Evolutionary conservation across 2,797 vertebrate genomes (phyloP).

Genomic region (Sparus aurata): DNA sequence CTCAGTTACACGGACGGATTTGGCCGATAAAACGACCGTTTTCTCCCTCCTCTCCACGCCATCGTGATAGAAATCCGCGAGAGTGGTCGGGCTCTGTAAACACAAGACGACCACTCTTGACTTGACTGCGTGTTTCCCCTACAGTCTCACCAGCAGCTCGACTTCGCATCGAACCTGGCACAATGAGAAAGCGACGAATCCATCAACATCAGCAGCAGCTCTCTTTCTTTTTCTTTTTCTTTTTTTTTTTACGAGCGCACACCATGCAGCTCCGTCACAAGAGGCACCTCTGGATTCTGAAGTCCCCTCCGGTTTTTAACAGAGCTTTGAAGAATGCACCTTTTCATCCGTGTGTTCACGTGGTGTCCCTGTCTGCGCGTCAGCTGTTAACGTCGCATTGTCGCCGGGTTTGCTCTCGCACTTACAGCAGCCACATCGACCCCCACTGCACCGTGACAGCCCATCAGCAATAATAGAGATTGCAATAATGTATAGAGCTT

Average conservation of each 20-base stretch:
- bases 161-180: constrained; percentile 15
- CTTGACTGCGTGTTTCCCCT: constrained; percentile 37
- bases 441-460: not conserved
- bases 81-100: constrained; percentile 34
- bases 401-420: constrained; percentile 8
- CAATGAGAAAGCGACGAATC: not conserved
- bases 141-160: constrained; percentile 18
- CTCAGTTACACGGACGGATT: constrained; percentile 44
- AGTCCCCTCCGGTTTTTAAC: constrained; percentile 15
- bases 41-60: constrained; percentile 65
- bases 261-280: constrained; percentile 61
- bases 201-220: constrained; percentile 11
- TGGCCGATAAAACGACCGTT: constrained; percentile 58
- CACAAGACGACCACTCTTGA: constrained; percentile 25
- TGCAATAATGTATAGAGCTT: constrained; percentile 28
- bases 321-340: constrained; percentile 45
- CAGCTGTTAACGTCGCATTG: constrained; percentile 36
- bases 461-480: constrained; percentile 20
- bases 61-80: constrained; percentile 62
- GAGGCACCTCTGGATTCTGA: constrained; percentile 50
- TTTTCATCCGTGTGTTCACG: constrained; percentile 63
- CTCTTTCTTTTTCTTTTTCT: no score
- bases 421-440: constrained; percentile 9
- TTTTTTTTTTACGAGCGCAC: not conserved
- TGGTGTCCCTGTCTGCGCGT: constrained; percentile 43